Evolutionary conservation across 2,797 vertebrate species (phyloP).

Genomic region (Hafferia zeledoni): DNA sequence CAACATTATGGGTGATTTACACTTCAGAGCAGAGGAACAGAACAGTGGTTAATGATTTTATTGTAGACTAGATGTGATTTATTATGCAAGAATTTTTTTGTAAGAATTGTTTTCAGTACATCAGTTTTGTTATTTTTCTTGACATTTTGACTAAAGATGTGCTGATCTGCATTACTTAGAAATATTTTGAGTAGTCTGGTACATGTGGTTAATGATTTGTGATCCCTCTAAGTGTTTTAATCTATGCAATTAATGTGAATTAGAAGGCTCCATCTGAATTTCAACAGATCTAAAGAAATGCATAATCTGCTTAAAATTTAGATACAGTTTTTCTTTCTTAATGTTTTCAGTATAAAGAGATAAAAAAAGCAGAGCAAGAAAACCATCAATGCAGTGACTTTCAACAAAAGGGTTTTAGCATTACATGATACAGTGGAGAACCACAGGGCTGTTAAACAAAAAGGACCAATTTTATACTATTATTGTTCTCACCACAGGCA

Average conservation of each 20-base stretch:
- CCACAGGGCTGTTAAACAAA: neutral
- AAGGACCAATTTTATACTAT: neutral
- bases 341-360: neutral
- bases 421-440: neutral
- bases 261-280: conserved; percentile 15
- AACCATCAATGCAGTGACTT: neutral
- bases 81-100: conserved; percentile 29
- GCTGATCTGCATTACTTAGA: conserved; percentile 41
- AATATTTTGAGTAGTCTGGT: conserved; percentile 44
- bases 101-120: conserved; percentile 32
- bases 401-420: neutral
- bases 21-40: conserved; percentile 3
- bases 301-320: conserved; percentile 39
- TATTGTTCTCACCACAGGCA: neutral
- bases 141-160: conserved; percentile 15
- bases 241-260: conserved; percentile 50
- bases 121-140: conserved; percentile 33
- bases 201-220: conserved; percentile 46
- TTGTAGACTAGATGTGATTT: conserved; percentile 19
- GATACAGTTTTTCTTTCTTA: neutral
- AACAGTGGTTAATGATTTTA: conserved; percentile 28
- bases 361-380: neutral
- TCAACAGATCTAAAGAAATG: conserved; percentile 11
- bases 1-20: conserved; percentile 41
- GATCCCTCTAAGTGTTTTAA: conserved; percentile 60